Conservation (phyloP, 2,797 vertebrate species). For the Myiothlypis coronata region DNA sequence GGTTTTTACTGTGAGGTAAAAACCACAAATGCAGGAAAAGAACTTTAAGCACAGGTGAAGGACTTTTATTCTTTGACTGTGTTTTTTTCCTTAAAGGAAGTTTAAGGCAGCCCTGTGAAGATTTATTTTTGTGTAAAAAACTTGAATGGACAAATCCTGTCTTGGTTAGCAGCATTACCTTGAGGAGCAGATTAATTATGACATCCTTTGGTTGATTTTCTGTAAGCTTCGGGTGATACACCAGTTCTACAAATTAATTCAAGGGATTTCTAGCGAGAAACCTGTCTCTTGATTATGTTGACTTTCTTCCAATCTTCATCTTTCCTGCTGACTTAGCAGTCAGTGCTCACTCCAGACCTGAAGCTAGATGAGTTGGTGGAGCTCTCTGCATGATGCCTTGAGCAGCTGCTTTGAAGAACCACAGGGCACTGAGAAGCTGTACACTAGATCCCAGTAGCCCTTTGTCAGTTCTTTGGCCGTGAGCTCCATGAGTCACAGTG, state of each 20-base stretch:
- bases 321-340: neutral
- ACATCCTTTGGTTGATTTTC: neutral
- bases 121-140: neutral
- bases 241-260: neutral
- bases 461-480: neutral
- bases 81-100: neutral
- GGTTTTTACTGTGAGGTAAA: neutral
- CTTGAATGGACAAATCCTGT: neutral
- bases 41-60: neutral
- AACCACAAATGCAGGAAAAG: neutral
- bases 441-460: neutral
- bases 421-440: neutral
- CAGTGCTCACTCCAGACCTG: neutral
- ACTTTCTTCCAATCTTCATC: neutral
- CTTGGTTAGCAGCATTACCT: neutral
- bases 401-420: neutral
- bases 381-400: neutral
- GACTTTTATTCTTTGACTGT: neutral
- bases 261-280: neutral
- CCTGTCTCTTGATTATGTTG: neutral
- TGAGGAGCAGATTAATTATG: neutral
- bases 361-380: neutral
- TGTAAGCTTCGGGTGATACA: neutral
- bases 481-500: neutral
- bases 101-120: neutral